phyloP scores from a whole-genome alignment of 1,140 invertebrate genomes.

The Bathynomus jamesi region DNA sequence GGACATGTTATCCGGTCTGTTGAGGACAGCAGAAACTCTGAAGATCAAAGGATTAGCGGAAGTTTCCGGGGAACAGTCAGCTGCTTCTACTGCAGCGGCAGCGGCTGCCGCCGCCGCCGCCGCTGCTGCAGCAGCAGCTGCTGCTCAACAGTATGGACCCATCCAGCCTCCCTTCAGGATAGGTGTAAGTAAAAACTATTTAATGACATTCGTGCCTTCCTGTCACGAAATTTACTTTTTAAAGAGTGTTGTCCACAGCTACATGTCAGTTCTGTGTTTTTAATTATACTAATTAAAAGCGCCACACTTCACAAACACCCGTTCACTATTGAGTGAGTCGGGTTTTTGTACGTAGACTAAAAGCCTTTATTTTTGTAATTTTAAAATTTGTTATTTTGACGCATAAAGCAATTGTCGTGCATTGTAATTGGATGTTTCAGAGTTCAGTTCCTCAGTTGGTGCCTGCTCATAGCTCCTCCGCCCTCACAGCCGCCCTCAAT shows the following conservation, averaged over 20 bases:
- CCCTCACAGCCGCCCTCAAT: conserved; percentile 28
- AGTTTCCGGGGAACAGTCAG: conserved; percentile 53
- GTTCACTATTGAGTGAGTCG: too few species aligned
- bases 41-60: conserved; percentile 84
- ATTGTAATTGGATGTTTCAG: too few species aligned
- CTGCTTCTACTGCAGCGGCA: conserved; percentile 5
- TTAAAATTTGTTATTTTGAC: too few species aligned
- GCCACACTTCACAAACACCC: too few species aligned
- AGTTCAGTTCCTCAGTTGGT: background rate
- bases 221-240: background rate
- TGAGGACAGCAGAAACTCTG: conserved; percentile 84
- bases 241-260: too few species aligned
- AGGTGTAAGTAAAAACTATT: conserved; percentile 25
- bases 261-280: too few species aligned
- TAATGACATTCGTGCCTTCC: background rate
- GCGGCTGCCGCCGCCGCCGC: conserved; percentile 18
- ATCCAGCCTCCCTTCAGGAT: conserved; percentile 29
- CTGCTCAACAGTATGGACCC: conserved; percentile 5
- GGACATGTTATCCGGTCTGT: conserved; percentile 69
- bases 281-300: too few species aligned
- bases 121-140: conserved; percentile 16
- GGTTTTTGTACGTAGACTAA: too few species aligned
- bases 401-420: too few species aligned
- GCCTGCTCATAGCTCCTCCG: conserved; percentile 15
- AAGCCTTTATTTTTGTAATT: too few species aligned